A percentile compares a stretch with the other conserved stretches of the same genome.
phyloP scores from a whole-genome alignment of 2,113 vertebrate genomes.

The Sebastes fasciatus region DNA sequence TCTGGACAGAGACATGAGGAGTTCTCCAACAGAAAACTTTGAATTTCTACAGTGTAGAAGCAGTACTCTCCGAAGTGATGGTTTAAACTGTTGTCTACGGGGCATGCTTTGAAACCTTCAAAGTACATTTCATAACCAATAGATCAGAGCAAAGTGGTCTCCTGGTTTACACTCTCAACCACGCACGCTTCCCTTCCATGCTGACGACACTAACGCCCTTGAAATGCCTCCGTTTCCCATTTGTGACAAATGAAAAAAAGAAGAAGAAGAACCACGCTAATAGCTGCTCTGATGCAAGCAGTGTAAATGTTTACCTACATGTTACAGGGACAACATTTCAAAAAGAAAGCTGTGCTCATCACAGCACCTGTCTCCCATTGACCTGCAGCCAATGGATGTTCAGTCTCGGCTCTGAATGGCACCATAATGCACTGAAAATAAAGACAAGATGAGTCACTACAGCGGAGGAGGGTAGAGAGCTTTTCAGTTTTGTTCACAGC shows the following conservation, averaged over 20 bases:
- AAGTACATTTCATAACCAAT: slow-evolving; percentile 32
- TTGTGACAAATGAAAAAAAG: not conserved
- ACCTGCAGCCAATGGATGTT: slow-evolving; percentile 23
- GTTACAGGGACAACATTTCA: not conserved
- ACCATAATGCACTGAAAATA: slow-evolving; percentile 11
- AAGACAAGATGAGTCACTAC: slow-evolving; percentile 50
- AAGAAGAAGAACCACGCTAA: not conserved
- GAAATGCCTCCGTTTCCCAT: slow-evolving; percentile 28
- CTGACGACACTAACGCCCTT: not conserved
- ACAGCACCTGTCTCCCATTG: not conserved
- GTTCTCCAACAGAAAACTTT: slow-evolving; percentile 36
- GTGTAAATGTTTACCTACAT: slow-evolving; percentile 31
- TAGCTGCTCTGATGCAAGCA: not conserved
- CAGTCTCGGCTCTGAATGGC: slow-evolving; percentile 24
- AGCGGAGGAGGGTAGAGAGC: slow-evolving; percentile 1
- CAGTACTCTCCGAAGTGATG: slow-evolving; percentile 33
- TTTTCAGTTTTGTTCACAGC: slow-evolving; percentile 23
- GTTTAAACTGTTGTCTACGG: slow-evolving; percentile 39
- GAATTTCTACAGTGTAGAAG: slow-evolving; percentile 19
- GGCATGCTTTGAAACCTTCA: slow-evolving; percentile 37
- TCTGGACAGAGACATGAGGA: slow-evolving; percentile 31
- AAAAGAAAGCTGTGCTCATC: slow-evolving; percentile 28
- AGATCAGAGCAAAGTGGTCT: slow-evolving; percentile 39
- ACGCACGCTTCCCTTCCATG: not conserved
- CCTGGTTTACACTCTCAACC: slow-evolving; percentile 21